Percentiles rank a stretch among this genome's conserved stretches.
phyloP scores from a whole-genome alignment of 2,888 invertebrate genomes.

The Zele albiditarsus region DNA sequence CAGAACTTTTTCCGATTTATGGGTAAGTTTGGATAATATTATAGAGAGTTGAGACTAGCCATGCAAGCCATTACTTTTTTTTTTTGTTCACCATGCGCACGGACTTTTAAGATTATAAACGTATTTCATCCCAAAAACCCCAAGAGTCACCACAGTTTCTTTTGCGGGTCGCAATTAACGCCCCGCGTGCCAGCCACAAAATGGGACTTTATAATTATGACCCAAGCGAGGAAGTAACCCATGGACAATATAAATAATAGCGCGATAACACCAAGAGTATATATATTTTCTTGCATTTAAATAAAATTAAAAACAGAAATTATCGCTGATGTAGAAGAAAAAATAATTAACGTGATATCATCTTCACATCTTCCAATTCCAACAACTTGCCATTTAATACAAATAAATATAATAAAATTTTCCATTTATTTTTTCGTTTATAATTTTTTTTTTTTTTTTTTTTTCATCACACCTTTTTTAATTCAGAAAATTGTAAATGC shows the following conservation, averaged over 20 bases:
- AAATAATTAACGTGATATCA: background rate
- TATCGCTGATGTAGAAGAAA: slow-evolving; percentile 1
- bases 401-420: background rate
- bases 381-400: background rate
- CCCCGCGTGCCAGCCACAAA: slow-evolving; percentile 38
- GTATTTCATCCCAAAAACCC: slow-evolving; percentile 20
- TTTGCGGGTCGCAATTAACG: slow-evolving; percentile 42
- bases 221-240: slow-evolving; percentile 28
- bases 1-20: slow-evolving; percentile 20
- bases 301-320: slow-evolving; percentile 14
- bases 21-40: slow-evolving; percentile 3
- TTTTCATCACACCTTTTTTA: too few species aligned
- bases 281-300: slow-evolving; percentile 31
- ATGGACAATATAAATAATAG: slow-evolving; percentile 43
- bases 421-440: background rate
- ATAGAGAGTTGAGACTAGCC: background rate
- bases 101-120: slow-evolving; percentile 35
- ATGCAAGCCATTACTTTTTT: slow-evolving; percentile 3
- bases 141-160: slow-evolving; percentile 32
- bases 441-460: background rate
- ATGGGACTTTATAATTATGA: slow-evolving; percentile 45
- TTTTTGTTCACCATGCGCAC: background rate
- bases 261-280: slow-evolving; percentile 33
- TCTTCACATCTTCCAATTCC: background rate
- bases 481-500: background rate